Percentiles rank a stretch among this genome's conserved stretches.
Conservation (phyloP, 2,797 vertebrate species). For the Sebastes elongatus region DNA sequence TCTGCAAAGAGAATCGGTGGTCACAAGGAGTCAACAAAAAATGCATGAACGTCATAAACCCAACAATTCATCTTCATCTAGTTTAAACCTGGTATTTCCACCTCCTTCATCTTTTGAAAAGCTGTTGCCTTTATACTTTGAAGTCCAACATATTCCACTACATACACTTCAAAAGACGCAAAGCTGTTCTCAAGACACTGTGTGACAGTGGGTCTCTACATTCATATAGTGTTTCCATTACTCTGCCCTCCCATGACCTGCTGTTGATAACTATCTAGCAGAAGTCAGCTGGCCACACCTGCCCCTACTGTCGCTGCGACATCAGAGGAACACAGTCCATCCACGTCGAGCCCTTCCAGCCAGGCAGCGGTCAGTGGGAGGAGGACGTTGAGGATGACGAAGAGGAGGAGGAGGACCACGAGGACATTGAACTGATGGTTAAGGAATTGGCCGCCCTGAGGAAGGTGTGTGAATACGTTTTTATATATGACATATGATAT, state of each 20-base stretch:
- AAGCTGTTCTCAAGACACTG: background rate
- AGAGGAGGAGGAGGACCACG: conserved; percentile 63
- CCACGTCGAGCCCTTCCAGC: conserved; percentile 72
- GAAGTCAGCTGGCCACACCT: conserved; percentile 85
- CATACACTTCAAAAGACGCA: background rate
- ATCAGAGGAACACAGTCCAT: conserved; percentile 86
- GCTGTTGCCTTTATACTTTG: conserved; percentile 1
- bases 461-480: conserved; percentile 57
- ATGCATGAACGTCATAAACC: background rate
- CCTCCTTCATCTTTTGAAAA: conserved; percentile 4
- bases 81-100: conserved; percentile 36
- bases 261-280: conserved; percentile 52
- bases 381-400: conserved; percentile 59
- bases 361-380: conserved; percentile 19
- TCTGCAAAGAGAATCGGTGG: background rate
- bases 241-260: background rate
- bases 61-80: conserved; percentile 5
- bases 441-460: conserved; percentile 77
- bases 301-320: conserved; percentile 89
- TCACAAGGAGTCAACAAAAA: background rate
- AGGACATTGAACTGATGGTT: conserved; percentile 74
- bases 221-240: conserved; percentile 11
- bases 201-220: background rate
- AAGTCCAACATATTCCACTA: conserved; percentile 37
- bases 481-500: background rate